Conservation (phyloP, 2,113 vertebrate genomes). For the Macaca mulatta region DNA sequence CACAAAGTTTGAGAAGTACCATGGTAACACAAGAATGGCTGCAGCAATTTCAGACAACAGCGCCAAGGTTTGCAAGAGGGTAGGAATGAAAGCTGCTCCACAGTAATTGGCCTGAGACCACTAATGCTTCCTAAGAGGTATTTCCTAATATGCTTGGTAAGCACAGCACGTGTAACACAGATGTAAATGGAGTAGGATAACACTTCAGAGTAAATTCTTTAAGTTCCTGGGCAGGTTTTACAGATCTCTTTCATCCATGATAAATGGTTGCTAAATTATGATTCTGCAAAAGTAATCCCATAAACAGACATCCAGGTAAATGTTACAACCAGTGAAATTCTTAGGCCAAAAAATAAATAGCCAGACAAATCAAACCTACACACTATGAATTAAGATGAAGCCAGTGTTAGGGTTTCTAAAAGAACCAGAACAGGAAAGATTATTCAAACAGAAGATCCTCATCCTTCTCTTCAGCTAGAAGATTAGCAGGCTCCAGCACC, state of each 20-base stretch:
- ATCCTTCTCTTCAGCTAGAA: conserved; percentile 94
- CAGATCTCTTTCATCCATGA: background rate
- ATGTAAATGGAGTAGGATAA: background rate
- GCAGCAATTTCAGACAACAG: background rate
- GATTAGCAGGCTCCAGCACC: conserved; percentile 91
- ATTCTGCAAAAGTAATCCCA: conserved; percentile 30
- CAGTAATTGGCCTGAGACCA: background rate
- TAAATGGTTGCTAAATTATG: background rate
- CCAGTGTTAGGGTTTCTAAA: conserved; percentile 29
- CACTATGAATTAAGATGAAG: conserved; percentile 60
- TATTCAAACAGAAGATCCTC: conserved; percentile 98
- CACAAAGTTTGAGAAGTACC: conserved; percentile 56
- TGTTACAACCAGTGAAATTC: conserved; percentile 73
- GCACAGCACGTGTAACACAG: background rate
- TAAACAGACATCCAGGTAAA: conserved; percentile 47
- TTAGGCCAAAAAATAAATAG: conserved; percentile 70
- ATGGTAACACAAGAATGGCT: conserved; percentile 58
- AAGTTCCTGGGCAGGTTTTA: conserved; percentile 5
- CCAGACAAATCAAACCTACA: conserved; percentile 72
- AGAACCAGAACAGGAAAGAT: conserved; percentile 24
- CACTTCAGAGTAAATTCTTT: background rate
- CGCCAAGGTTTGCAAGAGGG: background rate
- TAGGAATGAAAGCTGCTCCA: background rate
- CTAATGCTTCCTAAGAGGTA: background rate
- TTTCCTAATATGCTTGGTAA: background rate